Evolutionary conservation across 2,113 vertebrate genomes (phyloP).

Genomic region (Phyllopteryx taeniolatus): DNA sequence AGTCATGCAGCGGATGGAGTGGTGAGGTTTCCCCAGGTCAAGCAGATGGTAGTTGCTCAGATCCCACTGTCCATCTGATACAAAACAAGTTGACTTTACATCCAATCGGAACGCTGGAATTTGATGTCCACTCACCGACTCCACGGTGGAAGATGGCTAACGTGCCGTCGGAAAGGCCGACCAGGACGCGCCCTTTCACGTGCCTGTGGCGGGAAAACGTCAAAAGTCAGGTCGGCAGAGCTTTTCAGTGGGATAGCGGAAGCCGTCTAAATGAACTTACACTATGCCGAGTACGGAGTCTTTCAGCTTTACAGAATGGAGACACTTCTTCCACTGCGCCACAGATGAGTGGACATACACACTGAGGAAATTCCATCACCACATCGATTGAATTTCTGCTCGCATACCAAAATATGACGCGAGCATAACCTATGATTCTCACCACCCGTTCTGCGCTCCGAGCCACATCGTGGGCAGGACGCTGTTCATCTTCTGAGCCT

Average conservation of each 20-base stretch:
- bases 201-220: slow-evolving; percentile 74
- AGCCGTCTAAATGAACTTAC: slow-evolving; percentile 73
- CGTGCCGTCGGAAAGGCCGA: slow-evolving; percentile 91
- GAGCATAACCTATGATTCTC: slow-evolving; percentile 34
- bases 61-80: slow-evolving; percentile 95
- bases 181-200: slow-evolving; percentile 94
- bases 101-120: not conserved
- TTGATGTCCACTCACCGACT: slow-evolving; percentile 76
- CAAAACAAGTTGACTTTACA: not conserved
- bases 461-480: slow-evolving; percentile 97
- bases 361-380: slow-evolving; percentile 66
- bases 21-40: slow-evolving; percentile 87
- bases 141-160: slow-evolving; percentile 96
- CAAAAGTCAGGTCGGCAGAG: not conserved
- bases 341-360: slow-evolving; percentile 97
- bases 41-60: slow-evolving; percentile 95
- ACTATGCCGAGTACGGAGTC: slow-evolving; percentile 97
- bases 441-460: slow-evolving; percentile 96
- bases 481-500: slow-evolving; percentile 98
- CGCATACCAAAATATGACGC: not conserved
- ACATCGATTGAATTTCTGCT: rapidly evolving
- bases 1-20: slow-evolving; percentile 96
- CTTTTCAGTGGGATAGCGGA: not conserved
- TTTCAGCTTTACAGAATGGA: slow-evolving; percentile 97
- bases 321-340: slow-evolving; percentile 96